Evolutionary conservation across 2,888 invertebrate species (phyloP).

Genomic region (Eristalis intricaria): DNA sequence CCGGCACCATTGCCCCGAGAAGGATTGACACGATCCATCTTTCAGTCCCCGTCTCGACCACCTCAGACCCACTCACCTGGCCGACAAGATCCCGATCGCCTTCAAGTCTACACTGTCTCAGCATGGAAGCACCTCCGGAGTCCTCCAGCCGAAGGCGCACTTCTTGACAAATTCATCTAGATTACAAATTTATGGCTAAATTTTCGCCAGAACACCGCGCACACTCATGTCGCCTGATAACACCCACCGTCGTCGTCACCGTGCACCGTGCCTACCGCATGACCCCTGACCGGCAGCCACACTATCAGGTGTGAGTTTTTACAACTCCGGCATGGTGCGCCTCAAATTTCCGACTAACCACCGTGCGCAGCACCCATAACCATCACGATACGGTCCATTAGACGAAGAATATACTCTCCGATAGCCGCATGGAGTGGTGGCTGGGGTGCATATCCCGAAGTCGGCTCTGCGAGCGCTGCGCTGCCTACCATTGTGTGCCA

Average conservation of each 20-base stretch:
- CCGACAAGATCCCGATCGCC: neutral
- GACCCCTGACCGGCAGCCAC: conserved; percentile 35
- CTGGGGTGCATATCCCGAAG: conserved; percentile 30
- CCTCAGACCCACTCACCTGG: neutral
- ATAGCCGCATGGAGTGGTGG: conserved; percentile 30
- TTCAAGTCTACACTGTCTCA: neutral
- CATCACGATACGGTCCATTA: conserved; percentile 68
- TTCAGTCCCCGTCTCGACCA: neutral
- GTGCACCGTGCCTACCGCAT: neutral
- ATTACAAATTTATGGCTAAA: conserved; percentile 64
- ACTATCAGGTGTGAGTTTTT: conserved; percentile 65
- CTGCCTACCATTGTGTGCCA: conserved; percentile 1
- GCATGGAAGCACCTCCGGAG: neutral
- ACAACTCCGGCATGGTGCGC: conserved; percentile 33
- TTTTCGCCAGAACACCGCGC: conserved; percentile 4
- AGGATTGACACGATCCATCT: too few species aligned
- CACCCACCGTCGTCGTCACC: conserved; percentile 36
- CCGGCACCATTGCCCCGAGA: too few species aligned
- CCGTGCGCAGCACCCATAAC: conserved; percentile 54
- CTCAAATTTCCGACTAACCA: conserved; percentile 46
- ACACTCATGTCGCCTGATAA: conserved; percentile 48
- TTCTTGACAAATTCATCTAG: conserved; percentile 62
- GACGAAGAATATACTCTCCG: conserved; percentile 41
- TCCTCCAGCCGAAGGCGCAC: neutral
- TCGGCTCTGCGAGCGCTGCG: neutral